These are phyloP conservation scores for Hippasteria phrygiana DNA, from an alignment of 53 echinoderm and acorn worm species.

Conservation along the genomic window DNA sequence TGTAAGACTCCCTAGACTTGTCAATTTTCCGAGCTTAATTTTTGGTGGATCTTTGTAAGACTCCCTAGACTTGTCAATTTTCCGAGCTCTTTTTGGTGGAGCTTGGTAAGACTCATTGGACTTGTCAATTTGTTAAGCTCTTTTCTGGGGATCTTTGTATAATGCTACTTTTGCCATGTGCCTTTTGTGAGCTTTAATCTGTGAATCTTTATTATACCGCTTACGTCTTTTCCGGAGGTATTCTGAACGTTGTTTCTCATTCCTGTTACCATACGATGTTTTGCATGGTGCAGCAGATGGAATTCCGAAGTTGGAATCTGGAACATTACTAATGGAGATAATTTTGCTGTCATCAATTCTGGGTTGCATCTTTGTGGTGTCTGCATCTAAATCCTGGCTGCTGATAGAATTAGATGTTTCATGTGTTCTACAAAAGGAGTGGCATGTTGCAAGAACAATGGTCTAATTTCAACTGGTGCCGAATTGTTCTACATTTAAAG, in stretches of 20 bases:
- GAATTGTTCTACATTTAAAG: background rate
- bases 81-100: conserved; percentile 28
- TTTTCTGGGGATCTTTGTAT: background rate
- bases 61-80: background rate
- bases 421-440: too few species aligned
- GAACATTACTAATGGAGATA: too few species aligned
- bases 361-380: too few species aligned
- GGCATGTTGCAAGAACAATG: background rate
- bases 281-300: too few species aligned
- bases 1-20: too few species aligned
- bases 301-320: background rate
- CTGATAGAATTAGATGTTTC: too few species aligned
- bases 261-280: background rate
- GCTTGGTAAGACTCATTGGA: background rate
- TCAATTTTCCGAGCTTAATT: too few species aligned
- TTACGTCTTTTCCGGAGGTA: background rate
- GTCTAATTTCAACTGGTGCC: background rate
- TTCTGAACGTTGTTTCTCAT: too few species aligned
- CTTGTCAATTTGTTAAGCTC: background rate
- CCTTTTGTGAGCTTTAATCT: background rate
- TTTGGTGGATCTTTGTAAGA: background rate
- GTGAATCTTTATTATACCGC: background rate
- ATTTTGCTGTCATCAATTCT: too few species aligned
- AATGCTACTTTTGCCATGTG: background rate
- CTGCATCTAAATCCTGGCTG: too few species aligned